Evolutionary conservation across 2,888 invertebrate genomes (phyloP).

Genomic region (Diaphora mendica): DNA sequence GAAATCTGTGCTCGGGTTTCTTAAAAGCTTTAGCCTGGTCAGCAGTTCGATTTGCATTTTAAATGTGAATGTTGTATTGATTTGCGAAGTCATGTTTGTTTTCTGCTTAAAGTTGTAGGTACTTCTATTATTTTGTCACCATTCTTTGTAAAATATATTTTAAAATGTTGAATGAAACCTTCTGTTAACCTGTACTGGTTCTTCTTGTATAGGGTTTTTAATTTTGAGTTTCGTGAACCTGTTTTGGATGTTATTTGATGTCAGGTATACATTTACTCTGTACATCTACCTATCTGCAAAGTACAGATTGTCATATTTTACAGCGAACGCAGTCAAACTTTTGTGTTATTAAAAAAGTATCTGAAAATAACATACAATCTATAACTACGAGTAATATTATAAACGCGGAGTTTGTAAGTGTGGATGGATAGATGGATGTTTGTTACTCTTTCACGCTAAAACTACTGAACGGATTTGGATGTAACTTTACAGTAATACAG

Average conservation of each 20-base stretch:
- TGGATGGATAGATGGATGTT: too few relatives aligned
- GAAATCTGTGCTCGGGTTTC: constrained; percentile 51
- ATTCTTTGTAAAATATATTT: neutral
- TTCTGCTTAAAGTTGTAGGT: constrained; percentile 12
- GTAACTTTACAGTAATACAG: too few relatives aligned
- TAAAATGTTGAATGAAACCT: too few relatives aligned
- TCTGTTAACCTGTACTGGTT: neutral
- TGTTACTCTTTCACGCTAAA: too few relatives aligned
- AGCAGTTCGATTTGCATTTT: constrained; percentile 53
- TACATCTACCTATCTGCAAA: too few relatives aligned
- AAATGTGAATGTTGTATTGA: constrained; percentile 29
- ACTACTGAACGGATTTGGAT: too few relatives aligned
- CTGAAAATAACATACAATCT: neutral
- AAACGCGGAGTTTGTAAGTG: too few relatives aligned
- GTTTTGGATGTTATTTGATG: neutral
- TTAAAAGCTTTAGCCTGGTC: constrained; percentile 62
- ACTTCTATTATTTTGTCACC: neutral
- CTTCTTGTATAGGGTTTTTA: neutral
- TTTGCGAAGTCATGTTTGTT: constrained; percentile 43
- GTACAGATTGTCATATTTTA: neutral
- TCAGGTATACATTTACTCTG: too few relatives aligned
- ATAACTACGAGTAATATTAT: too few relatives aligned
- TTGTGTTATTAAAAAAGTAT: neutral
- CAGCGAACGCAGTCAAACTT: neutral
- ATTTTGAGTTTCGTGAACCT: neutral